These are phyloP conservation scores for Hemicentrotus pulcherrimus DNA, from an alignment of 35 echinoderm and acorn worm genomes.

Conservation along the genomic window DNA sequence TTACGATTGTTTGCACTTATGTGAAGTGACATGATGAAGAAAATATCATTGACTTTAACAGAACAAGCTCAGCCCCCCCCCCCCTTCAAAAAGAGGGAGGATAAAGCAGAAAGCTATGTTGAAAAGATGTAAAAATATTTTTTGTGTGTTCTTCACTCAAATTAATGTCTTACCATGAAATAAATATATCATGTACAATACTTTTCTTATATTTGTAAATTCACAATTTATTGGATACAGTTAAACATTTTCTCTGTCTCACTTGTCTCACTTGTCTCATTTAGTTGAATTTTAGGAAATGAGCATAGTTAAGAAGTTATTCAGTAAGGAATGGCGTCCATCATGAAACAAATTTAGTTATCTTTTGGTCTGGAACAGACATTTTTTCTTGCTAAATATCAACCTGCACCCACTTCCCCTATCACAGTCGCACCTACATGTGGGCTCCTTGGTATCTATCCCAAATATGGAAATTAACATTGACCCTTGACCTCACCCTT, in stretches of 20 bases:
- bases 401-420: not conserved
- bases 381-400: not conserved
- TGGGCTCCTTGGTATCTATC: not conserved
- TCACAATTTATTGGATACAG: not conserved
- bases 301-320: not conserved
- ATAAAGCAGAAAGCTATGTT: not conserved
- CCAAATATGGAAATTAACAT: conserved; percentile 19
- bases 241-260: not conserved
- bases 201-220: no score
- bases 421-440: not conserved
- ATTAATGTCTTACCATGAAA: no score
- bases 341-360: no score
- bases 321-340: no score
- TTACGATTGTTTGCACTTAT: not conserved
- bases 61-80: not conserved
- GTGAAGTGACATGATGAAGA: not conserved
- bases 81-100: not conserved
- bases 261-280: no score
- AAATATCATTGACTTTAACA: not conserved
- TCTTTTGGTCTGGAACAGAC: not conserved
- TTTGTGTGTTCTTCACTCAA: no score
- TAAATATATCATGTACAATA: no score
- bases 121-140: no score
- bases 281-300: not conserved
- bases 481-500: conserved; percentile 18